These are phyloP conservation scores for Coracopsis vasa DNA, from an alignment of 2,113 vertebrate genomes.

Conservation along the genomic window DNA sequence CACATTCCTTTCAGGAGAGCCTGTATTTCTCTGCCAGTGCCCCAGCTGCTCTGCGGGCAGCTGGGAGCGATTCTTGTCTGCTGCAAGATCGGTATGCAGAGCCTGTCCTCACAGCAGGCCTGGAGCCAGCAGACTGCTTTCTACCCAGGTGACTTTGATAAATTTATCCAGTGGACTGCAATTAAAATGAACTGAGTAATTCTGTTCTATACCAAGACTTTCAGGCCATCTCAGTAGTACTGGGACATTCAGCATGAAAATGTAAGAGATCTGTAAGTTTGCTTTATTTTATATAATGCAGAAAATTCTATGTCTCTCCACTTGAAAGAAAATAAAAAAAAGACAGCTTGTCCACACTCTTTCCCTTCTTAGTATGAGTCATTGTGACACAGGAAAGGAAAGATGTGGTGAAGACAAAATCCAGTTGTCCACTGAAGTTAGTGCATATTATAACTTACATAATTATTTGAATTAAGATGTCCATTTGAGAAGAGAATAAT, in stretches of 20 bases:
- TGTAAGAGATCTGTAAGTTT: not conserved
- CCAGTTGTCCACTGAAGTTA: not conserved
- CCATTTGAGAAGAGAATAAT: not conserved
- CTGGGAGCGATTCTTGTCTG: not conserved
- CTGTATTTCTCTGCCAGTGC: rapidly evolving
- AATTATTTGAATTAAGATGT: not conserved
- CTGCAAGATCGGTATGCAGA: not conserved
- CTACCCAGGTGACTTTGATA: not conserved
- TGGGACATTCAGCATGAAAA: not conserved
- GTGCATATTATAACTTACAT: not conserved
- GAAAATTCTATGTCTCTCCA: not conserved
- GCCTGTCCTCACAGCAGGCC: not conserved
- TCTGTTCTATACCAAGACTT: not conserved
- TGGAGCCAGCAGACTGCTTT: not conserved
- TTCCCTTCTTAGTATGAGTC: not conserved
- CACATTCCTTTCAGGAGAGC: not conserved
- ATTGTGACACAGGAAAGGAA: no score
- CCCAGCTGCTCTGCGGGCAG: not conserved
- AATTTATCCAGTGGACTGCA: not conserved
- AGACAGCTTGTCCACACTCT: not conserved
- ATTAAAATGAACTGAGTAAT: not conserved
- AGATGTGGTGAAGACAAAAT: not conserved
- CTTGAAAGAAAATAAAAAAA: no score
- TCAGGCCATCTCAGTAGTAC: not conserved
- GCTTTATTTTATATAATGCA: not conserved